Base-by-base conservation (phyloP, 2,113 vertebrate species). In the Sylvilagus bachmani region DNA sequence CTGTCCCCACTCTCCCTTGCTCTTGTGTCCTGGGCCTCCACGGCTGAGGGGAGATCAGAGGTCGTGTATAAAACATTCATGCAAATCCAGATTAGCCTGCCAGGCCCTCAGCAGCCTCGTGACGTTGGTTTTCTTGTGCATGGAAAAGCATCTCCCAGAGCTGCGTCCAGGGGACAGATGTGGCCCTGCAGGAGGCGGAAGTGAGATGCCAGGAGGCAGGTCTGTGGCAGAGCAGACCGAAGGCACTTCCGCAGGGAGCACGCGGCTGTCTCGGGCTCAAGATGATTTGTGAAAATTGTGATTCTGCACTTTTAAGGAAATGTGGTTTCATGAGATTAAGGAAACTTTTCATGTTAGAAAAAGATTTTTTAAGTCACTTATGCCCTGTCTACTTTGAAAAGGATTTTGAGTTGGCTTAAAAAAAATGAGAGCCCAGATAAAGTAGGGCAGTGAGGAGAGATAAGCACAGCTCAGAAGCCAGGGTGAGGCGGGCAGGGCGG, bases 251-350 rank as follows among this genome's bases (percentile, higher is more conserved):
- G 36, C 51, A 25, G 64, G 0, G 10, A 75, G 69, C 27, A 17
- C 64, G 61, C 3, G 11, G 11, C 33, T 70, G 31, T 95, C 24
- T 67, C 1, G 19, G 79, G 38, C 38, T 67, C 22, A 2, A n/a
- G 91, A 62, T 86, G 89, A 81, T 36, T 49, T 67, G 53, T 64
- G 44, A 51, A 73, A 86, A 69, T 19, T 80, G 66, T 53, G 70
- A 83, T 87, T 89, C 75, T 87, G 53, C 95, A 78, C 80, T 87
- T 93, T 74, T 94, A 87, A 87, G 81, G 87, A 67, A 92, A 90
- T 49, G 73, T 95, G 87, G 61, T 81, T 96, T 94, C 38, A 1
- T 73, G 92, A 90, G 95, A 94, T 92, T 94, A 96, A 93, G 53
- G 71, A 81, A 74, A 74, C 38, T 79, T 73, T 94, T 33, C 96